Evolutionary conservation across 2,888 invertebrate genomes (phyloP).

Genomic region (Acanthopleura granulata): DNA sequence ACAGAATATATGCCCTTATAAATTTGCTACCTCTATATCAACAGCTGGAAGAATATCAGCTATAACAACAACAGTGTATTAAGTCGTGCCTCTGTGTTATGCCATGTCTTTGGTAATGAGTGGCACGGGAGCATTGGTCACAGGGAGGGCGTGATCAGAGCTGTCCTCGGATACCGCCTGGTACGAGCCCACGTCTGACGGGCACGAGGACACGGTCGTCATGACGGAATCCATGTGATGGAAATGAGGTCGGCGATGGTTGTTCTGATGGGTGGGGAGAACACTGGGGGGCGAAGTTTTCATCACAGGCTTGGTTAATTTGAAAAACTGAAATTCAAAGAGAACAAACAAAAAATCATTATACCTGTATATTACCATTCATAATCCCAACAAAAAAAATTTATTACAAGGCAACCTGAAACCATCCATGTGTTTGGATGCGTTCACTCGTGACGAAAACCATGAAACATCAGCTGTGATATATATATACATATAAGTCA

Average conservation of each 20-base stretch:
- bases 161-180: constrained; percentile 10
- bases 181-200: background rate
- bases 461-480: too few relatives aligned
- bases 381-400: too few relatives aligned
- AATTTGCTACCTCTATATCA: too few relatives aligned
- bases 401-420: too few relatives aligned
- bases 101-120: background rate
- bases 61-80: too few relatives aligned
- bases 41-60: too few relatives aligned
- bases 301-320: background rate
- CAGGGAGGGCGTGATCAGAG: background rate
- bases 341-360: background rate
- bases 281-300: background rate
- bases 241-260: background rate
- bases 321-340: constrained; percentile 12
- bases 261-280: background rate
- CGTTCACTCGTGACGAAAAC: too few relatives aligned
- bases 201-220: constrained; percentile 6
- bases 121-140: background rate
- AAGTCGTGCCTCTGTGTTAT: too few relatives aligned
- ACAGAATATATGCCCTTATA: too few relatives aligned
- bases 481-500: too few relatives aligned
- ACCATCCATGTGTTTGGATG: too few relatives aligned
- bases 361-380: background rate
- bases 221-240: constrained; percentile 9